Evolutionary conservation across 2,113 vertebrate genomes (phyloP).

Genomic region (Pan paniscus): DNA sequence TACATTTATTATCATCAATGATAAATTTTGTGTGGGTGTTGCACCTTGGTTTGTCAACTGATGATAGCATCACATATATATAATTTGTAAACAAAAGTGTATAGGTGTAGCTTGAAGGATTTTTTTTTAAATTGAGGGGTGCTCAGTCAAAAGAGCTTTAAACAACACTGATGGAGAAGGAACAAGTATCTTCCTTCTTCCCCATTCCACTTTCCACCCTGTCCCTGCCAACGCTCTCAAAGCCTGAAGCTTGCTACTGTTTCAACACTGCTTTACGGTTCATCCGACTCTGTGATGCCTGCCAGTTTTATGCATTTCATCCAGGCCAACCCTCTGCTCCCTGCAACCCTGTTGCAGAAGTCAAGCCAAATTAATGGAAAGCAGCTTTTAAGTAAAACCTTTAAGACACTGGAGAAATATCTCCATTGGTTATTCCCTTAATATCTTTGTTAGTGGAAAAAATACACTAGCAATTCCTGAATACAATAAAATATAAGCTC

Average conservation of each 20-base stretch:
- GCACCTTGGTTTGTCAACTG: neutral
- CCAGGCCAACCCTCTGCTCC: neutral
- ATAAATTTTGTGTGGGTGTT: neutral
- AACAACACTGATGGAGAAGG: neutral
- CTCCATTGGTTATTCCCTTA: neutral
- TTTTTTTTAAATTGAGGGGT: neutral
- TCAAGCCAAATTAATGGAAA: neutral
- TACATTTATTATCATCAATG: neutral
- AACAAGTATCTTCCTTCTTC: neutral
- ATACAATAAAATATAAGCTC: neutral
- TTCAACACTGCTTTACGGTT: neutral
- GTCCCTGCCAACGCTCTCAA: neutral
- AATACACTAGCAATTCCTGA: neutral
- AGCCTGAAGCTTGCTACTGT: neutral
- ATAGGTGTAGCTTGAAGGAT: neutral
- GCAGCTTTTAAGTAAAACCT: neutral
- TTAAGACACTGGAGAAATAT: neutral
- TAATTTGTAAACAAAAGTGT: neutral
- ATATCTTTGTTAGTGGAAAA: neutral
- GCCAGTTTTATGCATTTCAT: neutral
- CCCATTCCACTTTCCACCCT: neutral
- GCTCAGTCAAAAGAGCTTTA: neutral
- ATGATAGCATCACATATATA: neutral
- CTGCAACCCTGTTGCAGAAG: neutral
- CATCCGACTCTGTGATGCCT: neutral